Evolutionary conservation across 1,140 invertebrate genomes (phyloP), one percentile per base, ranked within the genome.

Genomic region (Drepana arcuata): DNA sequence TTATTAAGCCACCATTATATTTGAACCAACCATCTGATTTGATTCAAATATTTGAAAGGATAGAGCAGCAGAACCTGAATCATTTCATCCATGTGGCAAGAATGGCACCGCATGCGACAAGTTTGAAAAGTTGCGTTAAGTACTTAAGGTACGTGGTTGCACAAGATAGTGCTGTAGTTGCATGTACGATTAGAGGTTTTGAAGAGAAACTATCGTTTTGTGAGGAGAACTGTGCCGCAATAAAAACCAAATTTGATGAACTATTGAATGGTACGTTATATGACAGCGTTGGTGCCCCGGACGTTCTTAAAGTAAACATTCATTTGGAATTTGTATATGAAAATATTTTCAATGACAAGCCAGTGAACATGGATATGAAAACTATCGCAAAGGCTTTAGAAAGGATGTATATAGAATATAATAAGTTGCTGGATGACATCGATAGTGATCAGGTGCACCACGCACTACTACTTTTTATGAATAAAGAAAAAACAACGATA

Each of bases 11-110:
- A 14, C 72, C 77, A 2, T 46, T 90, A n/a, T 88, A 85, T 50
- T 89, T 90, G 48, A 63, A 62, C 2, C 56, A 86, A 16, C 83
- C 88, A 0, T 41, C 61, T 12, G 84, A 90, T 26, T 55, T 90
- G 9, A 59, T 87, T 3, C 59, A 78, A 7, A 77, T 87, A 10
- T 90, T 90, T 40, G 65, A 70, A 31, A 71, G 78, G 4, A 87
- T 89, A 50, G 88, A 88, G 60, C 63, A 84, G 25, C 88, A 89
- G 46, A 62, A 74, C 13, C 44, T 71, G 26, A 44, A 78, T 48
- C 66, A 77, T 41, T 75, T 73, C 26, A 54, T 60, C 7, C 63
- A 73, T 34, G 58, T 73, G 7, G 47, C 46, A 2, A 55, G 63
- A 43, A 23, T 75, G 11, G 39, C 48, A 14, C 70, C 70, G 11